Conservation (phyloP, 2,113 vertebrate species). For the Hemichromis elongatus region DNA sequence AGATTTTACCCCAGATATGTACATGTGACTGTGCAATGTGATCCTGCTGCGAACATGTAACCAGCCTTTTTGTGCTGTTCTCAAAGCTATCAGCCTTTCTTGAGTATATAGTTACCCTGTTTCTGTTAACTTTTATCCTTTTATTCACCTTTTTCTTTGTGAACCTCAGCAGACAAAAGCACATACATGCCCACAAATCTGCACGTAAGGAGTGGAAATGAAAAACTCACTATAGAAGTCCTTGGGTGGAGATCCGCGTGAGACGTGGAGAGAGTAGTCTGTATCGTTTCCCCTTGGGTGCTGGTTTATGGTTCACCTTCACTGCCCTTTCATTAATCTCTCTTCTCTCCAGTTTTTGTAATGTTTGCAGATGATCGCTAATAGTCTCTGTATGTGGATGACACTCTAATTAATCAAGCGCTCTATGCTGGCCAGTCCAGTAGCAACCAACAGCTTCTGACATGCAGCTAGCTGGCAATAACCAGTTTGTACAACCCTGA, state of each 20-base stretch:
- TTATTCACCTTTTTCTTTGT: neutral
- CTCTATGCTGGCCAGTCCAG: slow-evolving; percentile 23
- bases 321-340: neutral
- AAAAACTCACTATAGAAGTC: neutral
- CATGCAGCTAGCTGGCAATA: slow-evolving; percentile 32
- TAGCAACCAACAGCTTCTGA: slow-evolving; percentile 44
- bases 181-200: neutral
- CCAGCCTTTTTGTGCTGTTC: neutral
- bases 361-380: slow-evolving; percentile 67
- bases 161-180: neutral
- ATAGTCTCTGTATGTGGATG: slow-evolving; percentile 57
- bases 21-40: neutral
- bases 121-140: neutral
- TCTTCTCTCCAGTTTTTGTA: slow-evolving; percentile 47
- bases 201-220: neutral
- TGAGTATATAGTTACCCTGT: neutral
- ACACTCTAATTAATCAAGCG: slow-evolving; percentile 67
- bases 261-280: neutral
- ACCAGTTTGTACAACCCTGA: slow-evolving; percentile 46
- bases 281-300: slow-evolving; percentile 5
- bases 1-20: neutral
- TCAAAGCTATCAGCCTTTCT: neutral
- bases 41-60: neutral
- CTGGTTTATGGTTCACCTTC: neutral
- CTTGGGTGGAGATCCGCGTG: neutral